Evolutionary conservation across 2,888 invertebrate genomes (phyloP), one percentile per base, ranked within the genome.

Genomic region (Clostera curtula): DNA sequence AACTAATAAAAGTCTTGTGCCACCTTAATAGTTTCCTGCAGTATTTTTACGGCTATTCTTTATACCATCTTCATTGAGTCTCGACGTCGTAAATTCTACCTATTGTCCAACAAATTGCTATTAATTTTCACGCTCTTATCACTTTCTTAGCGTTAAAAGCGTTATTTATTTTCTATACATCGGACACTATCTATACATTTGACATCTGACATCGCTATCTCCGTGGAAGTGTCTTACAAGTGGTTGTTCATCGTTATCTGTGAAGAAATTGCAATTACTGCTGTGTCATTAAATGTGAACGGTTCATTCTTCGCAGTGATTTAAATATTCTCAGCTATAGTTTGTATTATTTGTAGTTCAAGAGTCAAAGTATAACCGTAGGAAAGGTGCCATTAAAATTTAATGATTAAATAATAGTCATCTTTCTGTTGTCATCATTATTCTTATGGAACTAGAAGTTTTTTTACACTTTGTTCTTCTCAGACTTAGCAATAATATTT

Each of bases 151-250:
- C 40, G 38, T 36, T 41, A 35, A 49, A 23, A 38, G 41, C 40
- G 25, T 33, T 46, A 40, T 50, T 48, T 43, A 36, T 32, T 40
- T 40, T 27, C 22, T 34, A 14, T 27, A 31, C 36, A 37, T 40
- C 47, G 48, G 49, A 43, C 46, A 47, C 43, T 48, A 50, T 56
- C 55, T 48, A 29, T 43, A 46, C 45, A 46, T 43, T 48, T 56
- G 65, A 62, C 72, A 60, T 59, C 63, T 71, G 67, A 68, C 72
- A 49, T 43, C 9, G 29, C 49, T 72, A 73, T 71, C 73, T 42
- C 27, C 34, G 29, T 40, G 49, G 49, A 57, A 68, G 69, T 71
- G 70, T 64, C 65, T 56, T 63, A 73, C 69, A 72, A 43, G 69
- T 58, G 51, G 60, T 73, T 70, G 67, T 59, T 61, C 57, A 54